Percentiles rank a stretch among this genome's conserved stretches.
These are phyloP conservation scores for Gobiocypris rarus DNA, from an alignment of 2,113 vertebrate genomes.

Conservation along the genomic window DNA sequence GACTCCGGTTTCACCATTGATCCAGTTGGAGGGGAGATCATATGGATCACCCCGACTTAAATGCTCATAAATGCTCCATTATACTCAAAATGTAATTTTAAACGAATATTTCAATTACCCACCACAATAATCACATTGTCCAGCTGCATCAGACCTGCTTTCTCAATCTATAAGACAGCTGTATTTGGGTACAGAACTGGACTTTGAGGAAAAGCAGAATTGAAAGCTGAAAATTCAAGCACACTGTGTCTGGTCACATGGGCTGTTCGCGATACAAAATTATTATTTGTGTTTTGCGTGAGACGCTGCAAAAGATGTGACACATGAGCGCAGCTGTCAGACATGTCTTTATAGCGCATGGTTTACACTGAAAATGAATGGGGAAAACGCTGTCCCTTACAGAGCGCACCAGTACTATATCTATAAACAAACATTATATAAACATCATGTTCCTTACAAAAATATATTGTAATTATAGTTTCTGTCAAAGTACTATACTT, in stretches of 20 bases:
- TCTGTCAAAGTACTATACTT: no score
- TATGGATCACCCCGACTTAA: background rate
- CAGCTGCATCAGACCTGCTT: background rate
- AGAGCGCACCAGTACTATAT: conserved; percentile 17
- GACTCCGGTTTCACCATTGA: conserved; percentile 41
- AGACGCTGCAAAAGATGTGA: no score
- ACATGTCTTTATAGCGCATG: no score
- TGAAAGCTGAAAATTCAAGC: no score
- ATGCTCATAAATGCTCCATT: background rate
- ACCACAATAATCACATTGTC: background rate
- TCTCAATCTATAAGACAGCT: conserved; percentile 37
- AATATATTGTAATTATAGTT: background rate
- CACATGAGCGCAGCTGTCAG: no score
- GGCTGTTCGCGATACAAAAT: no score
- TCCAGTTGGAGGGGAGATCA: conserved; percentile 42
- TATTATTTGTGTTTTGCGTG: no score
- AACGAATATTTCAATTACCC: background rate
- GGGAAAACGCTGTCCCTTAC: no score
- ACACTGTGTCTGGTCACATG: no score
- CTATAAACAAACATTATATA: background rate
- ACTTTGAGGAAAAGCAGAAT: no score
- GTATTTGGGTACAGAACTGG: conserved; percentile 34
- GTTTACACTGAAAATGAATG: no score
- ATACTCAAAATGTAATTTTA: background rate
- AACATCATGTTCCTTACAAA: background rate